Percentiles rank a stretch among this genome's conserved stretches.
Conservation (phyloP, 2,888 invertebrate species). For the Nemotelus nigrinus region DNA sequence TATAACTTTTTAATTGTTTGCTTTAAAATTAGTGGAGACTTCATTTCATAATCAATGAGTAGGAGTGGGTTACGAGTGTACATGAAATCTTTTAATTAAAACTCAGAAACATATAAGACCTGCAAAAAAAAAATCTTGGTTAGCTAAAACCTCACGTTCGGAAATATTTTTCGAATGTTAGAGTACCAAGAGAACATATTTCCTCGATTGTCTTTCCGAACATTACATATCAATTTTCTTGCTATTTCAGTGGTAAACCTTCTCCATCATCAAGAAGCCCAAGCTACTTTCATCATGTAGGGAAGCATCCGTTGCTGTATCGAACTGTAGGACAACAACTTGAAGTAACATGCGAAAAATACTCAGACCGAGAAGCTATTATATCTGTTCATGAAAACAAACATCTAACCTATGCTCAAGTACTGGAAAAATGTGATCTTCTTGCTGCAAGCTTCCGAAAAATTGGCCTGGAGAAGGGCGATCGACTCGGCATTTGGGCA, state of each 20-base stretch:
- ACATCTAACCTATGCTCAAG: conserved; percentile 67
- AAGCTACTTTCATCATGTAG: conserved; percentile 69
- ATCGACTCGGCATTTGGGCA: conserved; percentile 82
- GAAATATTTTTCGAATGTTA: too few species aligned
- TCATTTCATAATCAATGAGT: too few species aligned
- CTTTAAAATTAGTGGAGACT: too few species aligned
- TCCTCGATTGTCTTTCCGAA: too few species aligned
- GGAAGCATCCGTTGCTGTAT: conserved; percentile 66
- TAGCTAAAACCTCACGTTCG: too few species aligned
- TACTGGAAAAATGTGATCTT: conserved; percentile 68
- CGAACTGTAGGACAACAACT: conserved; percentile 71
- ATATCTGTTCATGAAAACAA: conserved; percentile 68
- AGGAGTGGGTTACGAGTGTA: too few species aligned
- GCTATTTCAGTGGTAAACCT: neutral
- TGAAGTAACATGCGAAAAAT: conserved; percentile 66
- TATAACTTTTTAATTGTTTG: too few species aligned
- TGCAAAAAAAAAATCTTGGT: too few species aligned
- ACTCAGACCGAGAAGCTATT: conserved; percentile 69
- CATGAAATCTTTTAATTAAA: too few species aligned
- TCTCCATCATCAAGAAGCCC: conserved; percentile 10
- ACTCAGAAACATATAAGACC: too few species aligned
- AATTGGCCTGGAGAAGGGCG: conserved; percentile 76
- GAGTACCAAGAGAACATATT: too few species aligned
- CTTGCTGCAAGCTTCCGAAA: conserved; percentile 78
- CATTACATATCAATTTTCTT: neutral